A percentile compares a stretch with the other conserved stretches of the same genome.
Conservation (phyloP, 2,113 vertebrate genomes). For the Beaufortia kweichowensis region DNA sequence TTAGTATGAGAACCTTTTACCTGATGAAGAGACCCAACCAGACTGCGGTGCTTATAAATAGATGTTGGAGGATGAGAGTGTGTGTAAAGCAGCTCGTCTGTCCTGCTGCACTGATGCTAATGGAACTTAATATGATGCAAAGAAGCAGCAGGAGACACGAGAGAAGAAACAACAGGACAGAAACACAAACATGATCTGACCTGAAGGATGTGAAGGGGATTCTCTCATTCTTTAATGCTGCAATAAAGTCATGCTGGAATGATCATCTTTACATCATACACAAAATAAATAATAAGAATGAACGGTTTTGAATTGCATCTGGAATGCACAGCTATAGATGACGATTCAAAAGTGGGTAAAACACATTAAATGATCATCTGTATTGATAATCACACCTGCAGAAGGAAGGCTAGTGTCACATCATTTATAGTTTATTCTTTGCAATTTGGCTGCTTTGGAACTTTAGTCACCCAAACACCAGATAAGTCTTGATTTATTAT, state of each 20-base stretch:
- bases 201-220: neutral
- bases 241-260: neutral
- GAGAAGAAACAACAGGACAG: slow-evolving; percentile 35
- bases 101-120: slow-evolving; percentile 44
- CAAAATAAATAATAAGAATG: no score
- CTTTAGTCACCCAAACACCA: no score
- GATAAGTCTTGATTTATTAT: no score
- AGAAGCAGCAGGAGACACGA: slow-evolving; percentile 20
- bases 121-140: slow-evolving; percentile 31
- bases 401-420: no score
- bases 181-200: slow-evolving; percentile 21
- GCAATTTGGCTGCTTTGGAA: no score
- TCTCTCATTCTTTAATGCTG: neutral
- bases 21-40: slow-evolving; percentile 17
- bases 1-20: neutral
- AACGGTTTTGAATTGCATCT: no score
- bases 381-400: no score
- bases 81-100: slow-evolving; percentile 27
- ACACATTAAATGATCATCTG: no score
- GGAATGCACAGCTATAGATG: no score
- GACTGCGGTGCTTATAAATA: slow-evolving; percentile 36
- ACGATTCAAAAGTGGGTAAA: no score
- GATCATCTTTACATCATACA: neutral
- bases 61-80: neutral
- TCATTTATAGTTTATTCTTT: no score